Conservation (phyloP, 2,888 invertebrate species). For the Drosophila stalkeri region DNA sequence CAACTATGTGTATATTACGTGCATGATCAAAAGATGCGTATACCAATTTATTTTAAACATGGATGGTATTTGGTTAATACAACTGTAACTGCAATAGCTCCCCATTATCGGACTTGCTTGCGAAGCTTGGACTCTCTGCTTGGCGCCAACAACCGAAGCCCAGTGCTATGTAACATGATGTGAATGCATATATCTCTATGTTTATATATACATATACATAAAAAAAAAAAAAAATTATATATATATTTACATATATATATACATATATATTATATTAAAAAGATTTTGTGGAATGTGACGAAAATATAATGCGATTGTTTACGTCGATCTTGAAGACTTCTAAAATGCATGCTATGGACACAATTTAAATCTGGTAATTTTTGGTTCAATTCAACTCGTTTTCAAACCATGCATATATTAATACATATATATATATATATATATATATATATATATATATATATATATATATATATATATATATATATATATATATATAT, state of each 20-base stretch:
- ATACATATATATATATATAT: neutral
- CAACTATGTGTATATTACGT: slow-evolving; percentile 8
- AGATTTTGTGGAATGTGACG: slow-evolving; percentile 10
- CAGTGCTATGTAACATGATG: slow-evolving; percentile 1
- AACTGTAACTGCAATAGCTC: slow-evolving; percentile 31
- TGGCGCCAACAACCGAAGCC: slow-evolving; percentile 11
- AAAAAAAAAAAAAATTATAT: neutral
- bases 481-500: slow-evolving; percentile 1
- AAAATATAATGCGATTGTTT: neutral
- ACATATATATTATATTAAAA: slow-evolving; percentile 7
- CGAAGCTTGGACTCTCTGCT: slow-evolving; percentile 22
- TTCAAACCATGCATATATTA: slow-evolving; percentile 4
- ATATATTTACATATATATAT: slow-evolving; percentile 1
- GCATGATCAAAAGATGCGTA: slow-evolving; percentile 41
- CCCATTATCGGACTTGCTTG: slow-evolving; percentile 31
- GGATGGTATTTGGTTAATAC: slow-evolving; percentile 39
- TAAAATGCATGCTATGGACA: slow-evolving; percentile 17
- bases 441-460: neutral
- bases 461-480: neutral
- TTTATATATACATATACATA: slow-evolving; percentile 9
- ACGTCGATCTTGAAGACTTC: slow-evolving; percentile 33
- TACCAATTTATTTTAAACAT: slow-evolving; percentile 46
- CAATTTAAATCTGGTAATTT: neutral
- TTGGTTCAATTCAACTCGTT: neutral
- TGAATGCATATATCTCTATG: neutral